Evolutionary conservation across 2,888 invertebrate species (phyloP).

Genomic region (Maniola hyperantus): DNA sequence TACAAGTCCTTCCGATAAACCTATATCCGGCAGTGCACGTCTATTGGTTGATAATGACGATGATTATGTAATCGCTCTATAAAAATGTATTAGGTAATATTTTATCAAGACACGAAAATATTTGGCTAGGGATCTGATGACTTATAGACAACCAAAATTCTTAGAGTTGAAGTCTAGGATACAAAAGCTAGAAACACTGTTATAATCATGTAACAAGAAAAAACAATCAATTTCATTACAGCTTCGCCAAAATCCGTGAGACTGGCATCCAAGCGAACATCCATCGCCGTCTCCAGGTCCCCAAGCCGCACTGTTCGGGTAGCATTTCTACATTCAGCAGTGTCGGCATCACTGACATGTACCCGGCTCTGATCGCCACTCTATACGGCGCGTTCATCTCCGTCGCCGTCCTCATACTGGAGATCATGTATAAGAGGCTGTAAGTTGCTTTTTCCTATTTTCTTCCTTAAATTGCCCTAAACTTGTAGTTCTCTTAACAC

Average conservation of each 20-base stretch:
- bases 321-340: conserved; percentile 83
- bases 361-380: conserved; percentile 78
- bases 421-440: conserved; percentile 62
- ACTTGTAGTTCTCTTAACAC: neutral
- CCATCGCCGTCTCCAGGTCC: conserved; percentile 81
- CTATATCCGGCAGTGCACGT: too few species aligned
- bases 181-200: too few species aligned
- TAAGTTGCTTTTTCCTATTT: conserved; percentile 47
- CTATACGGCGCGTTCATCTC: conserved; percentile 72
- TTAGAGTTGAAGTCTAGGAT: too few species aligned
- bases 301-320: conserved; percentile 82
- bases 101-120: too few species aligned
- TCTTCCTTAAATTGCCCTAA: neutral
- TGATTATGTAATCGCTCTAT: too few species aligned
- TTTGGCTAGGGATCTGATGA: too few species aligned
- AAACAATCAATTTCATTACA: conserved; percentile 39
- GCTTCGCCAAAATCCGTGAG: conserved; percentile 78
- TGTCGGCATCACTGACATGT: conserved; percentile 83
- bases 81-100: too few species aligned
- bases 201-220: too few species aligned
- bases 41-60: too few species aligned
- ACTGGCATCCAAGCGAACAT: conserved; percentile 77
- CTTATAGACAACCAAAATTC: too few species aligned
- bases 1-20: too few species aligned
- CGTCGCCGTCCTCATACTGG: conserved; percentile 62